phyloP scores from a whole-genome alignment of 2,888 invertebrate genomes.

The Capitulum mitella region DNA sequence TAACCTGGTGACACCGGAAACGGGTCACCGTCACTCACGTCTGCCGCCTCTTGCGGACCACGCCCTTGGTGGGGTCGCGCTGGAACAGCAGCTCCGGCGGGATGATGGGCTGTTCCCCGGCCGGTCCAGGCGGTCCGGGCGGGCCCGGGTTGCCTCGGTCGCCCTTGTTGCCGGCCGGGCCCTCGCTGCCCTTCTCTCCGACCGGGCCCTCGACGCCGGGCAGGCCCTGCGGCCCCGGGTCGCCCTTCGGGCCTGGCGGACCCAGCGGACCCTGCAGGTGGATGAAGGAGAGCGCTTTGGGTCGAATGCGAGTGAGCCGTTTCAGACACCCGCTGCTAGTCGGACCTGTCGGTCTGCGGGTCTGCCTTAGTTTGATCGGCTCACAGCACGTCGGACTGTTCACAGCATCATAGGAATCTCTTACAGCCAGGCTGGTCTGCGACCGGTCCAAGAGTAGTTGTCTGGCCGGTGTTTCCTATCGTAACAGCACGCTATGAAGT shows the following conservation, averaged over 20 bases:
- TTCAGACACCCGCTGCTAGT: too few species aligned
- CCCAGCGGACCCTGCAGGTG: constrained; percentile 62
- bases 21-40: background rate
- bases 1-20: too few species aligned
- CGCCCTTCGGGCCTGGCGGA: constrained; percentile 63
- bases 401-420: too few species aligned
- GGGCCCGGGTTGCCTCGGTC: constrained; percentile 27
- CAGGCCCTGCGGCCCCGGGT: constrained; percentile 62
- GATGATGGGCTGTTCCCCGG: constrained; percentile 7
- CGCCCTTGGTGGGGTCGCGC: constrained; percentile 56
- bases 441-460: too few species aligned
- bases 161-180: constrained; percentile 58
- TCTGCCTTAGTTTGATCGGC: too few species aligned
- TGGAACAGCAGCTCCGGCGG: constrained; percentile 34
- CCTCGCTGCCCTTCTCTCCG: constrained; percentile 61
- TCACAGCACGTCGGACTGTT: too few species aligned
- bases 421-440: too few species aligned
- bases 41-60: constrained; percentile 62
- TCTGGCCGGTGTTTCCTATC: too few species aligned
- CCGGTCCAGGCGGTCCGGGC: background rate
- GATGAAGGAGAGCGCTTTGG: background rate
- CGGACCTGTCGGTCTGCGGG: too few species aligned
- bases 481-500: too few species aligned
- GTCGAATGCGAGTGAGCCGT: too few species aligned
- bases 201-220: constrained; percentile 64